phyloP scores from a whole-genome alignment of 2,113 vertebrate genomes.

The Mastomys natalensis region DNA sequence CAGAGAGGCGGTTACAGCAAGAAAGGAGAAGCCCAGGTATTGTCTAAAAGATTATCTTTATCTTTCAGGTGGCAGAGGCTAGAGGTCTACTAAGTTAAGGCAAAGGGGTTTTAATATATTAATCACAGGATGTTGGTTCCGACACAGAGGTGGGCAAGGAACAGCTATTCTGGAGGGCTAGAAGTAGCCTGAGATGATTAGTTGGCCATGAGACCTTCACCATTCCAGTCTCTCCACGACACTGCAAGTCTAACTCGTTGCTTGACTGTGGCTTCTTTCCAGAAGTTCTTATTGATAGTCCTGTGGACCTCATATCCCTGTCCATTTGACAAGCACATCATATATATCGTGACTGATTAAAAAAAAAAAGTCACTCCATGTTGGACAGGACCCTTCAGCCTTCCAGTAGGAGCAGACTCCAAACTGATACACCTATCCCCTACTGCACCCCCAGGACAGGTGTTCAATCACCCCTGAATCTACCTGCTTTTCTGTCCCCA shows the following conservation, averaged over 20 bases:
- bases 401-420: not conserved
- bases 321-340: not conserved
- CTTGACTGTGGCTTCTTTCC: not conserved
- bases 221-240: not conserved
- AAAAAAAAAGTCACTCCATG: not conserved
- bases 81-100: not conserved
- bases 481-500: not conserved
- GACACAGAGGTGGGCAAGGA: not conserved
- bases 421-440: not conserved
- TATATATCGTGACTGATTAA: not conserved
- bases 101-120: not conserved
- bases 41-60: not conserved
- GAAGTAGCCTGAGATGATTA: not conserved
- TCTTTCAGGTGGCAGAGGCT: not conserved
- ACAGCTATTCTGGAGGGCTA: not conserved
- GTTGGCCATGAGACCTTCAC: not conserved
- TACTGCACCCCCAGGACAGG: not conserved
- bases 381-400: not conserved
- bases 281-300: not conserved
- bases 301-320: not conserved
- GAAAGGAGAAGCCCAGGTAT: not conserved
- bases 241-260: not conserved
- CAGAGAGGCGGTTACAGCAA: not conserved
- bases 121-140: not conserved
- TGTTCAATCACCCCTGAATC: slow-evolving; percentile 2